Evolutionary conservation across 2,888 invertebrate species (phyloP).

Genomic region (Merodon equestris): DNA sequence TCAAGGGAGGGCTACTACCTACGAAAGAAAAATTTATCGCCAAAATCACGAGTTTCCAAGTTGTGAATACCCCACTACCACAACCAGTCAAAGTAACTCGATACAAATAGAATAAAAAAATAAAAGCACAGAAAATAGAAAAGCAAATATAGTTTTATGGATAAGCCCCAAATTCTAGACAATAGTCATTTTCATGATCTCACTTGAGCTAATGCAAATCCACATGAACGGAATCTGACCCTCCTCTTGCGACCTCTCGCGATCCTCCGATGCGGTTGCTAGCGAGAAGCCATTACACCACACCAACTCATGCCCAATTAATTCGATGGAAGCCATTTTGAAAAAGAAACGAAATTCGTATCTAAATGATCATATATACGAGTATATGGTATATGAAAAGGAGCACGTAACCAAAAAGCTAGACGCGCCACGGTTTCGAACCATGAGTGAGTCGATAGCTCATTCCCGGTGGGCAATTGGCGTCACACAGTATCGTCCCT

Average conservation of each 20-base stretch:
- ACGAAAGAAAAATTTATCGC: too few species aligned
- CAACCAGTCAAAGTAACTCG: constrained; percentile 16
- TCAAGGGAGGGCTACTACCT: too few species aligned
- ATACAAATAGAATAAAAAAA: constrained; percentile 19
- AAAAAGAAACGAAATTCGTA: constrained; percentile 32
- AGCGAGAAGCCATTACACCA: constrained; percentile 61
- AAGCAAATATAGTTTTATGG: too few species aligned
- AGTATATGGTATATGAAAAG: not conserved
- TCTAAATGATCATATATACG: too few species aligned
- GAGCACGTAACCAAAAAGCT: constrained; percentile 60
- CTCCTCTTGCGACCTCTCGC: not conserved
- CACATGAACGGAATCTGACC: constrained; percentile 13
- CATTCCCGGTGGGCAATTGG: constrained; percentile 56
- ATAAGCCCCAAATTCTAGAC: constrained; percentile 35
- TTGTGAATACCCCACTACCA: too few species aligned
- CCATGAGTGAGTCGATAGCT: too few species aligned
- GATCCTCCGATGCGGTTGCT: not conserved
- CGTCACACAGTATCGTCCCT: constrained; percentile 54
- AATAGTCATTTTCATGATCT: constrained; percentile 49
- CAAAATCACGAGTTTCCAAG: too few species aligned
- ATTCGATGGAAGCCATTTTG: constrained; percentile 65
- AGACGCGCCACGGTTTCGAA: constrained; percentile 63
- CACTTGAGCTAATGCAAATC: constrained; percentile 52
- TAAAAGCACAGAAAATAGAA: too few species aligned
- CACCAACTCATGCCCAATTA: constrained; percentile 65